phyloP scores from a whole-genome alignment of 2,888 invertebrate genomes.

The Ellobium chinense region DNA sequence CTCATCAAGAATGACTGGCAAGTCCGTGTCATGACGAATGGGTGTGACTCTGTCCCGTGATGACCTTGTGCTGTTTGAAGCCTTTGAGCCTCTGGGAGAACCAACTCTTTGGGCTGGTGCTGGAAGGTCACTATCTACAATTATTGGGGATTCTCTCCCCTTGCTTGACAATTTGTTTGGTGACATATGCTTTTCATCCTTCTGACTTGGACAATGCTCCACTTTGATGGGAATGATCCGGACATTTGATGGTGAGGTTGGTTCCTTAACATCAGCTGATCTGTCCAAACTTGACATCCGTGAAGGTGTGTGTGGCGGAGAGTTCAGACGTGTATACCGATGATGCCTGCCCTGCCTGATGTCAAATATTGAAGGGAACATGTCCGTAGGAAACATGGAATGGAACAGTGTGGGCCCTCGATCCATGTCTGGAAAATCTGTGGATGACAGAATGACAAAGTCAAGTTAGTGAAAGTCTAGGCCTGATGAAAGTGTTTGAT shows the following conservation, averaged over 20 bases:
- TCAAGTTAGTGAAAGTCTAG: too few species aligned
- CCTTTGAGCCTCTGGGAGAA: neutral
- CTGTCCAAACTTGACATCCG: neutral
- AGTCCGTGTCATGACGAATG: too few species aligned
- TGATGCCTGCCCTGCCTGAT: neutral
- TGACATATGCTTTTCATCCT: neutral
- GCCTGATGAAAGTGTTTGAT: too few species aligned
- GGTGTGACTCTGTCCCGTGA: neutral
- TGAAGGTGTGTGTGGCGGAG: neutral
- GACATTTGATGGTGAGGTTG: neutral
- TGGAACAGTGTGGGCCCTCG: neutral
- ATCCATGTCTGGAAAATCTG: conserved; percentile 24
- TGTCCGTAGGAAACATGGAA: neutral
- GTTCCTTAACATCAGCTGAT: neutral
- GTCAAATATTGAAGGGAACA: neutral
- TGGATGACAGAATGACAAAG: neutral
- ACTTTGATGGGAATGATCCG: conserved; percentile 25
- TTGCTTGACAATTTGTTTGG: neutral
- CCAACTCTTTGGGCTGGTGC: neutral
- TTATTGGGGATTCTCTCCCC: neutral
- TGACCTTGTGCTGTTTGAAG: neutral
- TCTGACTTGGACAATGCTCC: neutral
- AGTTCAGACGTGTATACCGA: neutral
- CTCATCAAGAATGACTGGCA: too few species aligned
- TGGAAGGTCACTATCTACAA: neutral